Evolutionary conservation across 2,888 invertebrate species (phyloP), one percentile per base, ranked within the genome.

Genomic region (Brachyopa scutellaris): DNA sequence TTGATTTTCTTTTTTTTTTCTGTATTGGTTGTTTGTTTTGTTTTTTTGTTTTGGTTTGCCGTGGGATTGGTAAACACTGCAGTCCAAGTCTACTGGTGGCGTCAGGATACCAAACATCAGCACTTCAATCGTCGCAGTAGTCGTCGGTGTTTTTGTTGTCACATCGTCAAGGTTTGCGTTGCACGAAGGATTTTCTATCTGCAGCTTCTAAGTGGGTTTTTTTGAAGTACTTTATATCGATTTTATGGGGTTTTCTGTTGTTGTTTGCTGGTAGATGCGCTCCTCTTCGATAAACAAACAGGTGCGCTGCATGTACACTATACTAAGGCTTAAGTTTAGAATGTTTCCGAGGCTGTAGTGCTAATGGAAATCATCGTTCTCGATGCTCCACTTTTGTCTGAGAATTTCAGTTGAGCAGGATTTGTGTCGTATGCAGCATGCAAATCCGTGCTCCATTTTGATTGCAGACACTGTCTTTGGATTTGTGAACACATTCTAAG

Each of bases 31-130:
- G 66, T 36, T 19, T 47, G 11, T 21, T 72, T 74, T 26, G 23
- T 33, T 40, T 36, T 72, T 36, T 19, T 47, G 11, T 21, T 72
- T 74, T 51, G n/a, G 11, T 40, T 70, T 55, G 70, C 70, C 82
- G 77, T 82, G 77, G 72, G 82, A 82, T 82, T 77, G 77, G 70
- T 77, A 77, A 82, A 82, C 77, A 82, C 53, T 51, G 64, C 29
- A 36, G 40, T 59, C 55, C 55, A n/a, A 26, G 26, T 26, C 26
- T 6, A 72, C 49, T 38, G 33, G 36, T 42, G 55, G 70, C 70
- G 47, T 62, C 66, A 82, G 70, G 40, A 77, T 51, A 70, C 47
- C 74, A 45, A 80, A 69, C 76, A 80, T 59, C 76, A 64, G 59
- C 72, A 45, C 53, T 73, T 51, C 62, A 62, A 53, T 55, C 40